Evolutionary conservation across 2,113 vertebrate genomes (phyloP).

Genomic region (Baryphthengus martii): DNA sequence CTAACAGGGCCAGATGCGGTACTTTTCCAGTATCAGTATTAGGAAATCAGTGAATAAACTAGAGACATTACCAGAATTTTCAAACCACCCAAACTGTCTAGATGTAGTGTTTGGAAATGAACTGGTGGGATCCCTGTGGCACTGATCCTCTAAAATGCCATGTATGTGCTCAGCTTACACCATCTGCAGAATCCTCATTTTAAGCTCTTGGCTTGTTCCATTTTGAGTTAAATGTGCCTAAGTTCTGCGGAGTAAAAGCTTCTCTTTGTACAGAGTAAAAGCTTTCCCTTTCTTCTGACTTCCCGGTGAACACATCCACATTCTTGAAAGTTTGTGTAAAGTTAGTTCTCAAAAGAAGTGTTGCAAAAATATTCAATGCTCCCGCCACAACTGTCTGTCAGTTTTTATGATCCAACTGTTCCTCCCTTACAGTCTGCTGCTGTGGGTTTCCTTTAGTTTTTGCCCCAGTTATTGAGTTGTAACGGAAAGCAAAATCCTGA

Average conservation of each 20-base stretch:
- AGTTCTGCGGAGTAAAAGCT: neutral
- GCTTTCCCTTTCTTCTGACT: too few relatives aligned
- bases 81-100: neutral
- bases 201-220: neutral
- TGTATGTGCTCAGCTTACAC: neutral
- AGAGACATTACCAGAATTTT: neutral
- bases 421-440: neutral
- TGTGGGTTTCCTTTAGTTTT: neutral
- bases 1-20: neutral
- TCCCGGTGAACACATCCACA: neutral
- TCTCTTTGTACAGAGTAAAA: neutral
- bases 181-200: neutral
- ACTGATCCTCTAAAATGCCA: rapidly evolving
- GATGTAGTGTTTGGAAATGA: neutral
- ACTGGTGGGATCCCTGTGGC: neutral
- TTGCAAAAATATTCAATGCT: neutral
- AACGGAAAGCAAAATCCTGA: neutral
- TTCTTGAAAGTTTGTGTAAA: neutral
- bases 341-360: neutral
- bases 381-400: neutral
- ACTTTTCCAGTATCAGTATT: neutral
- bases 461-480: neutral
- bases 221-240: neutral
- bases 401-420: neutral
- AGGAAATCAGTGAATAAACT: neutral